These are phyloP conservation scores for Cotesia glomerata DNA, from an alignment of 1,140 invertebrate genomes.

Conservation along the genomic window DNA sequence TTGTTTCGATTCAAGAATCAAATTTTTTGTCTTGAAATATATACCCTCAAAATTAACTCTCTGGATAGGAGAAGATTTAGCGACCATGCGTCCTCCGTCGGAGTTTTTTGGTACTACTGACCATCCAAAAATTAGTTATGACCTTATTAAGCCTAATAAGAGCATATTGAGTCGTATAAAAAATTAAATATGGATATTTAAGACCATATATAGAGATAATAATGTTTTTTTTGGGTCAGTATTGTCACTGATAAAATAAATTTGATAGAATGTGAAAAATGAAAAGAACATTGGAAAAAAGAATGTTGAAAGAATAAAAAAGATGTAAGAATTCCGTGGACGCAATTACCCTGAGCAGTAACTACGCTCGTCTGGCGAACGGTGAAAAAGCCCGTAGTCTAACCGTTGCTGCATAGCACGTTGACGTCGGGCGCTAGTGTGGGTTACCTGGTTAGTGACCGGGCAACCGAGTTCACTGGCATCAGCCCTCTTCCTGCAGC, in stretches of 20 bases:
- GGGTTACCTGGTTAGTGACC: conserved; percentile 66
- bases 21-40: too few species aligned
- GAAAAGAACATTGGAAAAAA: background rate
- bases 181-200: too few species aligned
- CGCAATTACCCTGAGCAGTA: conserved; percentile 25
- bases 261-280: conserved; percentile 13
- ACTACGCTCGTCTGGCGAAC: conserved; percentile 44
- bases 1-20: too few species aligned
- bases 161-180: too few species aligned
- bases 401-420: conserved; percentile 56
- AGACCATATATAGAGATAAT: too few species aligned
- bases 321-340: conserved; percentile 27
- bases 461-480: conserved; percentile 65
- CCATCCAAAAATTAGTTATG: too few species aligned
- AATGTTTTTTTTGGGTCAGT: too few species aligned
- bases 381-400: conserved; percentile 60
- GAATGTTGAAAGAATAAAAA: background rate
- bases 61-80: too few species aligned
- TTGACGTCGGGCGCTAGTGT: conserved; percentile 57
- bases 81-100: too few species aligned
- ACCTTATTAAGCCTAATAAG: too few species aligned
- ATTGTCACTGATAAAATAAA: background rate
- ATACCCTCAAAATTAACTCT: too few species aligned
- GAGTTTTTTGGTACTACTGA: too few species aligned
- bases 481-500: conserved; percentile 58